Evolutionary conservation across 2,797 vertebrate genomes (phyloP).

Genomic region (Acrossocheilus wenchowensis): DNA sequence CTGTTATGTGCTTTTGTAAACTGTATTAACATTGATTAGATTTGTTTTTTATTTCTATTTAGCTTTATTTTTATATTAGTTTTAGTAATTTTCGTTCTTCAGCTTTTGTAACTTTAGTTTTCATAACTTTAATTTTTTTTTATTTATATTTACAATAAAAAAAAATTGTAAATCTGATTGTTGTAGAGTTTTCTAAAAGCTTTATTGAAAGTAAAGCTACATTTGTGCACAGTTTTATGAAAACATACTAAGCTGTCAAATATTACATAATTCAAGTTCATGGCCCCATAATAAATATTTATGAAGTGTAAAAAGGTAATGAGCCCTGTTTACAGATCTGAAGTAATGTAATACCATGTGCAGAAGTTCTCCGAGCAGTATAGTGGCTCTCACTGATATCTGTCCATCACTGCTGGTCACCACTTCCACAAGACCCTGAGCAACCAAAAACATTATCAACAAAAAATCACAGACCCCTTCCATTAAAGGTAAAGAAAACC

Average conservation of each 20-base stretch:
- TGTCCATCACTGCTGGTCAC: slow-evolving; percentile 87
- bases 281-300: not conserved
- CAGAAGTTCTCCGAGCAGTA: slow-evolving; percentile 88
- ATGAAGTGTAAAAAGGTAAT: not conserved
- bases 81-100: not conserved
- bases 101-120: not conserved
- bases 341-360: slow-evolving; percentile 81
- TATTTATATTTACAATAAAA: not conserved
- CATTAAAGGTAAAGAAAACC: not conserved
- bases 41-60: not conserved
- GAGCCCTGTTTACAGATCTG: not conserved
- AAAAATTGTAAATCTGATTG: not conserved
- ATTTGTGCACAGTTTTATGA: not conserved
- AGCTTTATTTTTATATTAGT: not conserved
- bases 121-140: not conserved
- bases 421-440: slow-evolving; percentile 87
- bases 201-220: not conserved
- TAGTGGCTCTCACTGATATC: slow-evolving; percentile 85
- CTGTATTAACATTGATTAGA: no score
- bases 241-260: not conserved
- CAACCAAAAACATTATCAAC: slow-evolving; percentile 16
- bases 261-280: not conserved
- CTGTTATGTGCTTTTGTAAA: not conserved
- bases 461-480: not conserved
- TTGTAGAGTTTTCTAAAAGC: not conserved